Evolutionary conservation across 2,797 vertebrate species (phyloP), one percentile per base, ranked within the genome.

Genomic region (Antrozous pallidus): DNA sequence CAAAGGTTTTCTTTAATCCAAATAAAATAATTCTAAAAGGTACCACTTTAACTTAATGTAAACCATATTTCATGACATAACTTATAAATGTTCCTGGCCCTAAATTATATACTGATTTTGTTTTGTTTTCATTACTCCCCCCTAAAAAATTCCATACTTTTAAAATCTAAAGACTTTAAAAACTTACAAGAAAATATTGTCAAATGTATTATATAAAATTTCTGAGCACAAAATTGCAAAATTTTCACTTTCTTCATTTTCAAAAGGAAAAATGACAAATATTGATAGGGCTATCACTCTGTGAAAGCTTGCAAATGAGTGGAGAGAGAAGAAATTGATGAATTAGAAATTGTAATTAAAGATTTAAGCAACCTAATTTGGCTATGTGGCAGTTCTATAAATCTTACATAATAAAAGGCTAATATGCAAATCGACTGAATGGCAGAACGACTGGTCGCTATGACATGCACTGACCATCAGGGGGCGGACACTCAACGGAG

Each of bases 181-280:
- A 92, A 81, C 31, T 51, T 79, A 49, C 22, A 77, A 88, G 56
- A 86, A 87, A 78, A 38, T 86, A 86, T 13, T 83, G 22, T 89
- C 86, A 58, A 94, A 92, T 31, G 6, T 92, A 92, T 81, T 83
- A 65, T 28, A 47, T 45, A 94, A 93, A 71, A 85, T 36, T 91
- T 63, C 80, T 69, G 65, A 79, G n/a, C 11, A 75, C 1, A 33
- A 80, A 33, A 51, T 31, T 86, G 56, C 45, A 16, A 79, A 82
- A 78, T 45, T 85, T 90, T 77, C 18, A 85, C 33, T 91, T 90
- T 89, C 18, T 90, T 81, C 65, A 89, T 90, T 94, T 95, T 89
- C 69, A 77, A 93, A 95, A 73, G 31, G 11, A 17, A 94, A 90
- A 96, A 88, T 54, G 75, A 94, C 54, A 92, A 51, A 74, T 71